These are phyloP conservation scores for Xanthostigma xanthostigma DNA, from an alignment of 2,888 invertebrate genomes.

Conservation along the genomic window DNA sequence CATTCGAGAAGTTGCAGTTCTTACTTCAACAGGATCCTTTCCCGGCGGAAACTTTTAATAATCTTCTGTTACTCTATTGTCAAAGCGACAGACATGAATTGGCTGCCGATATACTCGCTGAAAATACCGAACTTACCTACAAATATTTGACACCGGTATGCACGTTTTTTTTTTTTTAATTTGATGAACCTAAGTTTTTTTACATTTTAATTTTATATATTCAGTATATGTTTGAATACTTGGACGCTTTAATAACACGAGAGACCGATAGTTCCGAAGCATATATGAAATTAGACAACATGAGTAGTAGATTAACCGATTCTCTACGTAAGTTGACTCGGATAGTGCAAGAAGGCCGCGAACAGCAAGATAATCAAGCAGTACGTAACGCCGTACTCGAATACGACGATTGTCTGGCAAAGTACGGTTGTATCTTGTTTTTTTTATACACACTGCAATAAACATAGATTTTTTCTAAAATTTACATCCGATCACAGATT, in stretches of 20 bases:
- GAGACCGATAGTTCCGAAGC: slow-evolving; percentile 96
- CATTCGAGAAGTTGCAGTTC: slow-evolving; percentile 89
- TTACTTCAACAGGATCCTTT: slow-evolving; percentile 90
- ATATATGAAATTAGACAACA: slow-evolving; percentile 86
- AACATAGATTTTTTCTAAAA: slow-evolving; percentile 7
- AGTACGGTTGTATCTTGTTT: slow-evolving; percentile 24
- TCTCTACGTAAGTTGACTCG: slow-evolving; percentile 81
- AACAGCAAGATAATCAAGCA: slow-evolving; percentile 75
- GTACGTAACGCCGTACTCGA: slow-evolving; percentile 82
- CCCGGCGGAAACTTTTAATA: slow-evolving; percentile 95
- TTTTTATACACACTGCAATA: not conserved
- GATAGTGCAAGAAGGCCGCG: slow-evolving; percentile 83
- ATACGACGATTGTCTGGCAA: slow-evolving; percentile 78
- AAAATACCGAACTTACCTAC: slow-evolving; percentile 91
- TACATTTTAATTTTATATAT: slow-evolving; percentile 14
- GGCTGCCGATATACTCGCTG: slow-evolving; percentile 94
- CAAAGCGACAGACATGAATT: slow-evolving; percentile 96
- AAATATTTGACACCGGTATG: slow-evolving; percentile 80
- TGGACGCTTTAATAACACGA: slow-evolving; percentile 92
- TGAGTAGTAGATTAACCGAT: slow-evolving; percentile 83
- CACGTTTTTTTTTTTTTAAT: slow-evolving; percentile 9
- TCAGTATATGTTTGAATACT: slow-evolving; percentile 81
- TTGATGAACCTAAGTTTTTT: too few relatives aligned
- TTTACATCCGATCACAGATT: slow-evolving; percentile 40
- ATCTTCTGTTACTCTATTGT: slow-evolving; percentile 85